Percentiles rank a stretch among this genome's conserved stretches.
Conservation (phyloP, 2,113 vertebrate genomes). For the Cyprinus carpio region DNA sequence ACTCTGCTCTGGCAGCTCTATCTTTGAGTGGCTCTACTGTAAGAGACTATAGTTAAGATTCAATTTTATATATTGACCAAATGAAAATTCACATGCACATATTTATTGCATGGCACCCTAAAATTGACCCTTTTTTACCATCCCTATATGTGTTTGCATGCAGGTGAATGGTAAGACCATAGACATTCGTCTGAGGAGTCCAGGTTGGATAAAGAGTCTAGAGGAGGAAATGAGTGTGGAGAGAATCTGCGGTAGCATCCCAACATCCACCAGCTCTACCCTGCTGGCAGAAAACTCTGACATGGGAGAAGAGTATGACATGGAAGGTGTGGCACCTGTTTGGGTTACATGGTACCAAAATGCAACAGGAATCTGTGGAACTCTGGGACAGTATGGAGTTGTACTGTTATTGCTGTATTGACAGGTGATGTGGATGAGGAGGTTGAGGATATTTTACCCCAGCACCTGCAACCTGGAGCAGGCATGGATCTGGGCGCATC, state of each 20-base stretch:
- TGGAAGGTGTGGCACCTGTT: conserved; percentile 85
- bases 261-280: conserved; percentile 90
- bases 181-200: conserved; percentile 89
- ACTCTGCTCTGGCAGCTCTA: conserved; percentile 88
- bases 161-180: conserved; percentile 86
- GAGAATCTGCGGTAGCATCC: conserved; percentile 84
- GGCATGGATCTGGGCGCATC: conserved; percentile 80
- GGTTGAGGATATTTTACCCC: conserved; percentile 91
- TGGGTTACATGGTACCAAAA: background rate
- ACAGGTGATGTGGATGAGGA: conserved; percentile 95
- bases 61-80: no score
- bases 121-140: background rate
- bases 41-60: conserved; percentile 62
- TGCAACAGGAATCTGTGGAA: background rate
- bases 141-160: background rate
- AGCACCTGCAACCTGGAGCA: conserved; percentile 86
- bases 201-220: conserved; percentile 91
- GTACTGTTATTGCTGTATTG: background rate
- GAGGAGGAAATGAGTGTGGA: conserved; percentile 97
- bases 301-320: conserved; percentile 91
- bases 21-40: conserved; percentile 88
- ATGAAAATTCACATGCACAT: background rate
- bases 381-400: background rate
- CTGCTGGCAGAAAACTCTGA: conserved; percentile 93
- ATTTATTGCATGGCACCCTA: background rate